Percentiles rank a stretch among this genome's conserved stretches.
Evolutionary conservation across 2,888 invertebrate species (phyloP).

Genomic region (Drosophila monieri): DNA sequence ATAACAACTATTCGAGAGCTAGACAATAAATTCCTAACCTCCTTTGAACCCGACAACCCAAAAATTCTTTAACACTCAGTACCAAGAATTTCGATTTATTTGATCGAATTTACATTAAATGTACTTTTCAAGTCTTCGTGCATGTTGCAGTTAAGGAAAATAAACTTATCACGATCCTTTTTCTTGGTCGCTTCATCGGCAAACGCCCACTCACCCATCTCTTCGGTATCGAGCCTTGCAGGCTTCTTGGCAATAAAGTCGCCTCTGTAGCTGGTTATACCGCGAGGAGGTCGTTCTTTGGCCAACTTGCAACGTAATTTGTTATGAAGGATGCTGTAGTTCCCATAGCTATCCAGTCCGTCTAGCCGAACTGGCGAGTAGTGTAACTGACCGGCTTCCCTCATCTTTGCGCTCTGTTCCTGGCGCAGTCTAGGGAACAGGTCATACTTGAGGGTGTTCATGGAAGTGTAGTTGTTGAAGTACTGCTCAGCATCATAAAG

Average conservation of each 20-base stretch:
- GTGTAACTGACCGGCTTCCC: conserved; percentile 1
- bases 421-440: conserved; percentile 34
- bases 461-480: conserved; percentile 37
- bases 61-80: background rate
- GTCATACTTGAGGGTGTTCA: conserved; percentile 43
- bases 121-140: conserved; percentile 14
- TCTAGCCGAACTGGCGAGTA: conserved; percentile 25
- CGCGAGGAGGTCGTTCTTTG: background rate
- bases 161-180: background rate
- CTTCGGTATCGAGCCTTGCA: background rate
- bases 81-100: conserved; percentile 1
- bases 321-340: background rate
- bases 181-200: background rate
- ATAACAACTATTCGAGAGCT: background rate
- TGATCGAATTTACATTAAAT: background rate
- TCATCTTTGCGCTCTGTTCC: conserved; percentile 5
- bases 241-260: background rate
- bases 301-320: background rate
- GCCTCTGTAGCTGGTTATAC: conserved; percentile 2
- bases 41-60: background rate
- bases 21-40: background rate
- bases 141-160: conserved; percentile 13
- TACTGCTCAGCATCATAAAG: conserved; percentile 37
- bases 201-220: background rate
- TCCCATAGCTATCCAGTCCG: conserved; percentile 41